These are phyloP conservation scores for Petrocephalus schoutedeni DNA, from an alignment of 2,797 vertebrate genomes.

Conservation along the genomic window DNA sequence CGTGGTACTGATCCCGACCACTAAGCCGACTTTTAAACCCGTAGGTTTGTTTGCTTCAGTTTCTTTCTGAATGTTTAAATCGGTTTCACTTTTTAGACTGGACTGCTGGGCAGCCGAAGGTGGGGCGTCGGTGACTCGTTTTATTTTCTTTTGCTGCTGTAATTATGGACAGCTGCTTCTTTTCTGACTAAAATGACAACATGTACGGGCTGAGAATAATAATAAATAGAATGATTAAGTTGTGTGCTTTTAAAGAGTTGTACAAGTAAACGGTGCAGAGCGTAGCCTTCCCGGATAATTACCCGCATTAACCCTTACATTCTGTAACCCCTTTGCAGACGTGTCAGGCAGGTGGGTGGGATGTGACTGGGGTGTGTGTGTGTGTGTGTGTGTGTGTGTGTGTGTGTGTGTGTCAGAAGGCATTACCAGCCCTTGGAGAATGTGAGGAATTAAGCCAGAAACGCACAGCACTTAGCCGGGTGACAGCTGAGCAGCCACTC, in stretches of 20 bases:
- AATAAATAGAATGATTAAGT: background rate
- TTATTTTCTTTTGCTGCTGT: background rate
- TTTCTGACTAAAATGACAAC: background rate
- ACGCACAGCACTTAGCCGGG: conserved; percentile 31
- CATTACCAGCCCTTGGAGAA: conserved; percentile 28
- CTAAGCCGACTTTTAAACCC: background rate
- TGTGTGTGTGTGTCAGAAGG: background rate
- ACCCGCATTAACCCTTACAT: background rate
- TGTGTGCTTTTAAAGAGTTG: background rate
- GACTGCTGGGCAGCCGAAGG: background rate
- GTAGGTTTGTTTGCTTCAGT: background rate
- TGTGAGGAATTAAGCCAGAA: conserved; percentile 41
- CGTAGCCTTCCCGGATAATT: background rate
- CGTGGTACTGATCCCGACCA: background rate
- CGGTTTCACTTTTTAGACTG: background rate
- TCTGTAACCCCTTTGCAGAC: background rate
- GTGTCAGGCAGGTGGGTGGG: background rate
- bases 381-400: no score
- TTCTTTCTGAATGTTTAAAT: background rate
- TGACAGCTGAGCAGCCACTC: conserved; percentile 48
- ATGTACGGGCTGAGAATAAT: background rate
- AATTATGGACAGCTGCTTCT: background rate
- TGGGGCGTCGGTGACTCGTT: background rate
- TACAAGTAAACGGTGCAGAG: background rate
- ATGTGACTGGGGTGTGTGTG: background rate